Evolutionary conservation across 1,140 invertebrate species (phyloP).

Genomic region (Gryllus bimaculatus): DNA sequence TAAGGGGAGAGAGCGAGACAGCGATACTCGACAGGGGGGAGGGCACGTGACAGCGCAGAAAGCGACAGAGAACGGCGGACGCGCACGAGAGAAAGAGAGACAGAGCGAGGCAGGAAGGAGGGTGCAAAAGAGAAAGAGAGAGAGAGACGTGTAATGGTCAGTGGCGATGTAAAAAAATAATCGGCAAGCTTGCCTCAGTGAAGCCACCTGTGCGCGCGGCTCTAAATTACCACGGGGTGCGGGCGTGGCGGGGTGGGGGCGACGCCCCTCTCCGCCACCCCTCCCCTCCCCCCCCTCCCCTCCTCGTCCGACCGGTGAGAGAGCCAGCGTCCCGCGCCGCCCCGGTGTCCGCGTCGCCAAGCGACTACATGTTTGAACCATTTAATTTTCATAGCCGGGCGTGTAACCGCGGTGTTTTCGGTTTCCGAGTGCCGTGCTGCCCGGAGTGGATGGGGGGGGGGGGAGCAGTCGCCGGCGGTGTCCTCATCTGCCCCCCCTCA

Average conservation of each 20-base stretch:
- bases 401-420: slow-evolving; percentile 18
- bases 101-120: background rate
- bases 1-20: background rate
- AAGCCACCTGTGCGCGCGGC: slow-evolving; percentile 17
- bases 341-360: background rate
- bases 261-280: no score
- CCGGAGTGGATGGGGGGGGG: no score
- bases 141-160: background rate
- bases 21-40: background rate
- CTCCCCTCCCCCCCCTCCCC: background rate
- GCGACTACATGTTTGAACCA: slow-evolving; percentile 8
- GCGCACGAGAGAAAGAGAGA: slow-evolving; percentile 1
- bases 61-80: background rate
- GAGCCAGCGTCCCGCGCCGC: background rate
- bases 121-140: background rate
- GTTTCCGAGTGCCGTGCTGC: background rate
- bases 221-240: slow-evolving; percentile 18
- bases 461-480: background rate
- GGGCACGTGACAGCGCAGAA: no score
- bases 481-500: no score
- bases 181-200: background rate
- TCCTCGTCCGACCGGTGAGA: background rate
- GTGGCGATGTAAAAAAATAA: slow-evolving; percentile 15
- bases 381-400: slow-evolving; percentile 19
- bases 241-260: background rate